Evolutionary conservation across 2,888 invertebrate genomes (phyloP).

Genomic region (Alloscopus bannaensis): DNA sequence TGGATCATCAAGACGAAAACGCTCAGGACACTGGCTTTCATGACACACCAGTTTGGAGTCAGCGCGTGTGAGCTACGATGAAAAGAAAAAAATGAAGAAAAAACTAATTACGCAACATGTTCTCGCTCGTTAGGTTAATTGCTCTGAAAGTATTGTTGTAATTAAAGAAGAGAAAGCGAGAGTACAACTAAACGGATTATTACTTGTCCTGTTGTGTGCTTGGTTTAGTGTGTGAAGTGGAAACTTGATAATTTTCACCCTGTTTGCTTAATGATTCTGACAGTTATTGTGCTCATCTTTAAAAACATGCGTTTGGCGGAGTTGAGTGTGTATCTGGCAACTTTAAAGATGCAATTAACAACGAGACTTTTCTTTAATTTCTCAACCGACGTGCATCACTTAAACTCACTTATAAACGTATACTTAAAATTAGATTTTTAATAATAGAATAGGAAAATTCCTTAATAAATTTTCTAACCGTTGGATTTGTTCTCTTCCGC

Average conservation of each 20-base stretch:
- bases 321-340: too few species aligned
- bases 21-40: constrained; percentile 1
- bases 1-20: constrained; percentile 18
- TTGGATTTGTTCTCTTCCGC: too few species aligned
- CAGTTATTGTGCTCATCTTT: constrained; percentile 8
- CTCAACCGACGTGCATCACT: too few species aligned
- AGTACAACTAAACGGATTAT: constrained; percentile 23
- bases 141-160: constrained; percentile 26
- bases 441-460: too few species aligned
- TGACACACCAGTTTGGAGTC: constrained; percentile 21
- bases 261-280: constrained; percentile 30
- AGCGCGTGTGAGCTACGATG: neutral
- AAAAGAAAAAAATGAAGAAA: constrained; percentile 10
- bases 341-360: too few species aligned
- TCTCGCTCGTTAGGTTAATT: constrained; percentile 44
- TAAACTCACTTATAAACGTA: too few species aligned
- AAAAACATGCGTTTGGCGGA: too few species aligned
- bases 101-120: constrained; percentile 43
- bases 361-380: too few species aligned
- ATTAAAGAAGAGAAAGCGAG: constrained; percentile 4
- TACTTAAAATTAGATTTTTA: too few species aligned
- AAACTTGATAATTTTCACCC: constrained; percentile 31
- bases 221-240: too few species aligned
- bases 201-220: constrained; percentile 10
- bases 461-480: too few species aligned